Conservation (phyloP, 2,797 vertebrate species). For the Cirrhinus mrigala region DNA sequence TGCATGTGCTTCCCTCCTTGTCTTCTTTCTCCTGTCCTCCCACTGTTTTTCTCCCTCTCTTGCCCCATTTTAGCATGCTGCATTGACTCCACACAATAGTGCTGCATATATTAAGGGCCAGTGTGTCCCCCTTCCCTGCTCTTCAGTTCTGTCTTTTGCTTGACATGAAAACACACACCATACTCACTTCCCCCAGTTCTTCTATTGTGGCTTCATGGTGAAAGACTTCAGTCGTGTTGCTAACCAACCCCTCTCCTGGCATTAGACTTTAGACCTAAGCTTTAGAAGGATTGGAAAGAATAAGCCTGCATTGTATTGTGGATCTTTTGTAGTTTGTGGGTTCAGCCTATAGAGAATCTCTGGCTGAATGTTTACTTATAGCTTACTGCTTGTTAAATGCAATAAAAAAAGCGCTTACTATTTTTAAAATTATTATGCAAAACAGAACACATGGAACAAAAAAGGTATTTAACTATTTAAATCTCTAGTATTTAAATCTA, state of each 20-base stretch:
- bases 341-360: background rate
- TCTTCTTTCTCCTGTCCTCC: conserved; percentile 57
- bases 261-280: conserved; percentile 20
- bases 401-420: background rate
- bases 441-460: background rate
- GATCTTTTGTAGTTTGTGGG: conserved; percentile 15
- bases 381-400: background rate
- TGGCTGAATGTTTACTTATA: background rate
- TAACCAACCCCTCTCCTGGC: background rate
- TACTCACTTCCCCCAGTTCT: conserved; percentile 43
- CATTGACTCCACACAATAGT: conserved; percentile 81
- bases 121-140: conserved; percentile 65
- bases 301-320: background rate
- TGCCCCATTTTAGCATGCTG: conserved; percentile 75
- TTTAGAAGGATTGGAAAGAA: conserved; percentile 1
- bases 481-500: background rate
- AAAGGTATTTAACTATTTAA: background rate
- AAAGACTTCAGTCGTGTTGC: conserved; percentile 29
- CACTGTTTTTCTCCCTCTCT: conserved; percentile 30
- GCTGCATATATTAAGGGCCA: conserved; percentile 77
- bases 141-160: conserved; percentile 54
- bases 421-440: background rate
- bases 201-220: conserved; percentile 37
- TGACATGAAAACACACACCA: conserved; percentile 33
- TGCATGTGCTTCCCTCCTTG: conserved; percentile 59